Evolutionary conservation across 2,888 invertebrate species (phyloP), one percentile per base, ranked within the genome.

Genomic region (Parnassius apollo): DNA sequence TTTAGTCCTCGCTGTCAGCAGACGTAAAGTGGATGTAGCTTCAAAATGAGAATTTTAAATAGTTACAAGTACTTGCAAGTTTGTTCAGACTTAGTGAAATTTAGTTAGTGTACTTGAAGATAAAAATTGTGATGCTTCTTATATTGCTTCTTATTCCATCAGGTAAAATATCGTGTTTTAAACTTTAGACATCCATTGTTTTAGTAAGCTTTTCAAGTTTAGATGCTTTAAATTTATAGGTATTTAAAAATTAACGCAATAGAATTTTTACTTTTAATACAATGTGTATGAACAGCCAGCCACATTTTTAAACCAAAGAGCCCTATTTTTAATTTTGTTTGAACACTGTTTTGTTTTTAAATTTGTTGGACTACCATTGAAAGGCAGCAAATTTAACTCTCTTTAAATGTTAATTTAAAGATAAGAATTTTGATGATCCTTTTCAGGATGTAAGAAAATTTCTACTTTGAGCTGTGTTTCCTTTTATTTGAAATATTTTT

Each of bases 41-140:
- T 76, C 83, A 88, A 89, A 88, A 90, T 89, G 89, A 86, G 78
- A 80, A 82, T 80, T 82, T 82, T 80, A 81, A 83, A 78, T 69
- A 77, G 82, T 82, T 82, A 81, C 76, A 82, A 83, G 80, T 80
- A 78, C 71, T 75, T 73, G 75, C 82, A 82, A 85, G 82, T 86
- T 84, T 79, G 72, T 76, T 78, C 83, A 70, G 72, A 83, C 83
- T 83, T 81, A 81, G 77, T 79, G 76, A 80, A 82, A 83, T 81
- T 86, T 82, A 62, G 78, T 80, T 78, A 76, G 73, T 77, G 78
- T 76, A 75, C 74, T 71, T 76, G 74, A 77, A 75, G 72, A 77
- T 76, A 73, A 70, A 69, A 77, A 71, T 76, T 81, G 87, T 83
- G 78, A 91, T 91, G 90, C 82, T 88, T 86, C 75, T 76, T 73